phyloP scores from a whole-genome alignment of 2,797 vertebrate genomes.

The Coregonus sp. region DNA sequence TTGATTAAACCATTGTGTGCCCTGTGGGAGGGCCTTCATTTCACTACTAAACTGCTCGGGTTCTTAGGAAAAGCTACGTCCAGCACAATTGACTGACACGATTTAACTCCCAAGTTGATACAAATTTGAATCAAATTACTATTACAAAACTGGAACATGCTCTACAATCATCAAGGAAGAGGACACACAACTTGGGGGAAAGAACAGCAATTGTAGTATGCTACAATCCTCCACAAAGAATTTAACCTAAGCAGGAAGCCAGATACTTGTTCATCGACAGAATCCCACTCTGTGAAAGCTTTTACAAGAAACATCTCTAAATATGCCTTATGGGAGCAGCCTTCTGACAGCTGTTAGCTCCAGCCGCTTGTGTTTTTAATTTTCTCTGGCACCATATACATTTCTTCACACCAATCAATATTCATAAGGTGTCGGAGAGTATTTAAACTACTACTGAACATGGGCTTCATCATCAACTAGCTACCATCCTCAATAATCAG shows the following conservation, averaged over 20 bases:
- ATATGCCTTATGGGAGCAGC: not conserved
- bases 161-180: not conserved
- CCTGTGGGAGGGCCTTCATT: not conserved
- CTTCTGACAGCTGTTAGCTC: no score
- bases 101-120: not conserved
- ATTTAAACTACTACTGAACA: no score
- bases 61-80: not conserved
- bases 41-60: not conserved
- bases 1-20: no score
- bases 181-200: not conserved
- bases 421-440: no score
- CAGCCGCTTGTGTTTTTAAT: no score
- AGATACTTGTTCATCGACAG: no score
- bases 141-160: not conserved
- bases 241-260: no score
- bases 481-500: not conserved
- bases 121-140: slow-evolving; percentile 2
- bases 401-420: not conserved
- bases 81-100: not conserved
- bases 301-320: not conserved
- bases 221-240: not conserved
- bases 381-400: not conserved
- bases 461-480: no score
- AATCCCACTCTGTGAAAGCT: not conserved
- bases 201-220: not conserved